Evolutionary conservation across 1,140 invertebrate genomes (phyloP), one percentile per base, ranked within the genome.

Genomic region (Trichoplusia ni): DNA sequence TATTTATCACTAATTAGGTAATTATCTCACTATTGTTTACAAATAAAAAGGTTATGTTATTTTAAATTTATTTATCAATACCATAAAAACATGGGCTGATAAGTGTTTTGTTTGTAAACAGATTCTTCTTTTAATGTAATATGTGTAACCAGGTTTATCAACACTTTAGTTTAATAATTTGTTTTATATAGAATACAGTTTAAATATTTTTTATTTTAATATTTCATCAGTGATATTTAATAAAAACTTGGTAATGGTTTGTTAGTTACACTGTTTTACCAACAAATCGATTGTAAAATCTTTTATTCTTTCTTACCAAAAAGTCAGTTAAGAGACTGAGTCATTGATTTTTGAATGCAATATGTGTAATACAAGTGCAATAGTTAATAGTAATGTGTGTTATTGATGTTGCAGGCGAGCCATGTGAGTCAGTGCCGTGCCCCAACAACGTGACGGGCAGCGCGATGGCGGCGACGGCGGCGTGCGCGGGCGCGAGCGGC

Each of bases 351-450:
- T n/a, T n/a, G n/a, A 13, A 9, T 11, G 7, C 33, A 37, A 4
- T 37, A 37, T 9, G 33, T 37, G 11, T 2, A 9, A 14, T 11
- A 9, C 5, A 11, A 2, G 4, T 37, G 4, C 33, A 37, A 37
- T 37, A 2, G 14, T n/a, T 4, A 4, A 13, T 13, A 37, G 7
- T 27, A 13, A 37, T 5, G 5, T 11, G 7, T 1, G 21, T 33
- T 33, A 29, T 51, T 33, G 6, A 9, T 54, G 23, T 91, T 91
- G 31, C 86, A 94, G 94, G 92, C 80, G 94, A 95, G 86, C 94
- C 94, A 92, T 95, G 94, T 92, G 95, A 95, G 73, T 88, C 85
- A 62, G 92, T 95, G 67, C 93, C 93, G 69, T 94, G 93, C 85
- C 94, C 93, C 51, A 92, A 95, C 54, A 93, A 93, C 86, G 94